Evolutionary conservation across 2,113 vertebrate species (phyloP), one percentile per base, ranked within the genome.

Genomic region (Saccopteryx bilineata): DNA sequence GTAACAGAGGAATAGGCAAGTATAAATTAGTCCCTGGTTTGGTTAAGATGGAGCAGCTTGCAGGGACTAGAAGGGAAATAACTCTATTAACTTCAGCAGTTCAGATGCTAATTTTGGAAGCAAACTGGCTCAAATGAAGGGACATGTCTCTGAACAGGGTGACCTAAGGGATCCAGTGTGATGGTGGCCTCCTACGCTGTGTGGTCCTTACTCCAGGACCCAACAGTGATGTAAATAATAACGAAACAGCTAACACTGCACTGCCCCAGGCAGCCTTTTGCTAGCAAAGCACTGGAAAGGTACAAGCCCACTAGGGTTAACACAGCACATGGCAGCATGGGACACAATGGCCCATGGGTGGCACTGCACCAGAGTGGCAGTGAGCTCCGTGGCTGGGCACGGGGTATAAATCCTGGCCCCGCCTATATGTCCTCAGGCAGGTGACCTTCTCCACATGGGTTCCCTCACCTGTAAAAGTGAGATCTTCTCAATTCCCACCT

Each of bases 311-410:
- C 5, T 18, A 21, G 26, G 46, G 46, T 12, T 14, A n/a, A 12
- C 5, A 1, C 0, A 39, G 80, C 11, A 4, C 4, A 0, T 6
- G 4, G 63, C 9, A 31, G 79, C 21, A 18, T 26, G 52, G 39
- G 5, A 69, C n/a, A 69, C 8, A 3, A 69, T 4, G 8, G 5
- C 56, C 26, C 63, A 65, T 9, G 11, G 60, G 60, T 19, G 23
- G 60, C 60, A 31, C 0, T 9, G 46, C 7, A 11, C 3, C 14
- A 9, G 24, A 39, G 14, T 0, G 2, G 58, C 50, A 0, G 7
- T 23, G 19, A 12, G 11, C 2, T 0, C 19, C 1, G 5, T 9
- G 11, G 23, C 14, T 3, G 60, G 23, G 39, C 39, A 18, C 58
- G 13, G 56, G 71, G 52, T 3, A 0, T 5, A 11, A 4, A 28